Base-by-base conservation (phyloP, 64 coral and sea anemone genomes). In the Pocillopora damicornis region DNA sequence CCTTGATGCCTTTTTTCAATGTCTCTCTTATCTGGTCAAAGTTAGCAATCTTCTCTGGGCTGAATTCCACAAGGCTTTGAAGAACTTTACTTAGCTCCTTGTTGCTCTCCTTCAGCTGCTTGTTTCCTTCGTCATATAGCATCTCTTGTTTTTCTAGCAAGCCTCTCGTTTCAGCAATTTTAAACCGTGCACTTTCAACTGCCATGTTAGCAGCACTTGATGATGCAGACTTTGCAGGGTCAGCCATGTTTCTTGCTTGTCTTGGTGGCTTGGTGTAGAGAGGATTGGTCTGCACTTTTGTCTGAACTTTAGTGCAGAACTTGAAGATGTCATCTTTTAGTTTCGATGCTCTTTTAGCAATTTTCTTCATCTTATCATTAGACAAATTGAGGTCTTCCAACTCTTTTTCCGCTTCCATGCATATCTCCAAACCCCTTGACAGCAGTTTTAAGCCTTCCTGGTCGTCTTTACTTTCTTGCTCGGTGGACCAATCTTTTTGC, bases 41-140 rank as follows among this genome's bases (percentile, higher is more conserved):
- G 58, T 80, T 15, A 4, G 78, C 78, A 80, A 80, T 61, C 78
- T 80, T 80, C 58, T 80, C 78, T 35, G 78, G 78, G 78, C 78
- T 80, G 1, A 61, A 80, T 80, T 80, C 0, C 9, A 58, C 78
- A 61, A 80, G 78, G 23, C 58, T 34, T 61, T 80, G 17, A 26
- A 80, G 61, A 22, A 35, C 78, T 61, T 80, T 30, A 26, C 78
- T 61, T 61, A 80, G 30, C 58, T 80, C n/a, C 61, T 80, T 25
- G 30, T 80, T 80, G 13, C 58, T 61, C 10, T 80, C 51, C n/a
- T 61, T 80, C 38, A 80, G 56, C 2, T 80, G 42, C 57, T 80
- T 0, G 58, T 58, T 61, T 61, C 20, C 26, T 61, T 80, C 18
- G 30, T 80, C 78, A 56, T 80, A 61, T 57, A 57, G 78, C n/a